Base-by-base conservation (phyloP, 1,140 invertebrate species). In the Neodiprion fabricii region DNA sequence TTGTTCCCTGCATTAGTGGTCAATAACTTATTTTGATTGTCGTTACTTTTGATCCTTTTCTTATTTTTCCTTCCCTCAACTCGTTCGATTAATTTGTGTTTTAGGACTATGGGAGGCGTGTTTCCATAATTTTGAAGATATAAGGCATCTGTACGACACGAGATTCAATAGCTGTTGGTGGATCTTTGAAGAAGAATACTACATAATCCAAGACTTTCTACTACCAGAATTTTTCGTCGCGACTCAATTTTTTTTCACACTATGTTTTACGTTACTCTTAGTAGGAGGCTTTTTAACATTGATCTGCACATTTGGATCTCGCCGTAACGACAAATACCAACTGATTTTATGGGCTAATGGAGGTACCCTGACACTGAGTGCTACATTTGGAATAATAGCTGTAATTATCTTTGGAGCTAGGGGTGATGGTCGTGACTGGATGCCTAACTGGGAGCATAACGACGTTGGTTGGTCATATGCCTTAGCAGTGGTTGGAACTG, bases 401-500 rank as follows among this genome's bases (percentile, higher is more conserved):
- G 89, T 94, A 7, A 90, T 94, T 53, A 91, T 94, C 40, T 99
- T 99, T 89, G 97, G 97, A 48, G 93, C 93, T 1, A 90, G 93
- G 82, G 97, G 96, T 11, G 96, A 98, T 87, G 93, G 95, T 2
- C 89, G 97, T 40, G 95, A 96, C 81, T 99, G 97, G 97, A 97
- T 99, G 95, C 97, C 97, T 0, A 93, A 97, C 81, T 98, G 97
- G 92, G 96, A 98, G 80, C 95, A 97, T 81, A 99, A 99, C 88
- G 94, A 96, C 83, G 91, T 98, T n/a, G 94, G 96, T 4, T 99
- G 97, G 97, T 96, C 96, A 1, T 99, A 93, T 89, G 97, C 95
- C 7, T 87, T 98, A 21, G 96, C 92, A 53, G 94, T 95, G 10
- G 87, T 97, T 17, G 96, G 96, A 23, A 92, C 92, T 7, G 89